These are phyloP conservation scores for Platygyra sinensis DNA, from an alignment of 64 coral and sea anemone species.

Conservation along the genomic window DNA sequence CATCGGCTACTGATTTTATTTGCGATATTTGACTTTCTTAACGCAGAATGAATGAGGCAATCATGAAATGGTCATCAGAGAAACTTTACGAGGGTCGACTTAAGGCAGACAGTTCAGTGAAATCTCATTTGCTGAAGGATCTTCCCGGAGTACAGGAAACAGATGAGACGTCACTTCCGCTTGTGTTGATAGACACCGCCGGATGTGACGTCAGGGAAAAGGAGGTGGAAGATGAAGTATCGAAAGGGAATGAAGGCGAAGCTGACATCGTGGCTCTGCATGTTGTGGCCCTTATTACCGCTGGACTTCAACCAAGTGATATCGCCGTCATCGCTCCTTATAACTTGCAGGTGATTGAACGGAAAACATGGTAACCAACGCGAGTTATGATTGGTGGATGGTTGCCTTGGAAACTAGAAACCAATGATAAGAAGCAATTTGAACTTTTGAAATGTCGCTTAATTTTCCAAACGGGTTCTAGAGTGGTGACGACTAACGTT, in stretches of 20 bases:
- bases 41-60: conserved; percentile 88
- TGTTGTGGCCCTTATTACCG: conserved; percentile 71
- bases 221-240: conserved; percentile 77
- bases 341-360: conserved; percentile 83
- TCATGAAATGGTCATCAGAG: conserved; percentile 93
- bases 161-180: conserved; percentile 79
- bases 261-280: conserved; percentile 94
- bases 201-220: conserved; percentile 94
- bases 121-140: conserved; percentile 73
- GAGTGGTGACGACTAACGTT: no score
- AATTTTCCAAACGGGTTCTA: not conserved
- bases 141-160: conserved; percentile 79
- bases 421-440: not conserved
- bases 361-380: not conserved
- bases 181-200: conserved; percentile 94
- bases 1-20: no score
- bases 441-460: not conserved
- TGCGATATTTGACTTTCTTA: not conserved
- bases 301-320: conserved; percentile 76
- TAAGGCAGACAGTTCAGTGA: conserved; percentile 75
- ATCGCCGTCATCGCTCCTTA: conserved; percentile 98
- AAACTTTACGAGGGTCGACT: conserved; percentile 81
- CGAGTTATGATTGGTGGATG: not conserved
- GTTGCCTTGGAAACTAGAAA: not conserved
- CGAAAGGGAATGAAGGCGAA: conserved; percentile 97